Evolutionary conservation across 2,113 vertebrate species (phyloP).

Genomic region (Micronycteris hirsuta): DNA sequence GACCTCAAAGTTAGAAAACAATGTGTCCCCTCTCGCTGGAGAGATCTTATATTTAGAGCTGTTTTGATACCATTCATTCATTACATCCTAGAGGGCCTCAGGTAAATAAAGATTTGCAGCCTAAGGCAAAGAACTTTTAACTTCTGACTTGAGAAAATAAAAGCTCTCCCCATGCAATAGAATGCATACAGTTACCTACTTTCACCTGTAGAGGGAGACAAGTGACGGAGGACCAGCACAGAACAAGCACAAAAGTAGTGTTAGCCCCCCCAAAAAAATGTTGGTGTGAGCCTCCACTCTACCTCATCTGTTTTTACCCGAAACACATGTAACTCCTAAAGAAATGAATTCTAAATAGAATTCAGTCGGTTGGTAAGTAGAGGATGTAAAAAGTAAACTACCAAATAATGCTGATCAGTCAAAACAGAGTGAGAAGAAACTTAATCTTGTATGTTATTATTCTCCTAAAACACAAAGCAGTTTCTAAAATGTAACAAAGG

Average conservation of each 20-base stretch:
- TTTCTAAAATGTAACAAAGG: neutral
- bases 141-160: neutral
- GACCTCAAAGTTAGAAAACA: neutral
- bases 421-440: neutral
- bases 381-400: neutral
- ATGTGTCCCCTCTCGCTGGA: neutral
- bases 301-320: neutral
- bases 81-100: neutral
- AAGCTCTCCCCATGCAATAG: neutral
- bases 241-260: neutral
- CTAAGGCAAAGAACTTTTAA: neutral
- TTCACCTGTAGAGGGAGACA: conserved; percentile 10
- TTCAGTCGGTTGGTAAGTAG: neutral
- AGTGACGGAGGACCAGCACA: neutral
- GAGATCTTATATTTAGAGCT: neutral
- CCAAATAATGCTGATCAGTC: neutral
- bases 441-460: neutral
- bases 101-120: neutral
- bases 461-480: neutral
- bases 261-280: neutral
- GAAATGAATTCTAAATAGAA: neutral
- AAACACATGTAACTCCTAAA: neutral
- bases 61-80: neutral
- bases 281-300: neutral
- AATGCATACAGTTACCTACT: neutral